Base-by-base conservation (phyloP, 2,797 vertebrate species). In the Neosilurus mollespiculum region DNA sequence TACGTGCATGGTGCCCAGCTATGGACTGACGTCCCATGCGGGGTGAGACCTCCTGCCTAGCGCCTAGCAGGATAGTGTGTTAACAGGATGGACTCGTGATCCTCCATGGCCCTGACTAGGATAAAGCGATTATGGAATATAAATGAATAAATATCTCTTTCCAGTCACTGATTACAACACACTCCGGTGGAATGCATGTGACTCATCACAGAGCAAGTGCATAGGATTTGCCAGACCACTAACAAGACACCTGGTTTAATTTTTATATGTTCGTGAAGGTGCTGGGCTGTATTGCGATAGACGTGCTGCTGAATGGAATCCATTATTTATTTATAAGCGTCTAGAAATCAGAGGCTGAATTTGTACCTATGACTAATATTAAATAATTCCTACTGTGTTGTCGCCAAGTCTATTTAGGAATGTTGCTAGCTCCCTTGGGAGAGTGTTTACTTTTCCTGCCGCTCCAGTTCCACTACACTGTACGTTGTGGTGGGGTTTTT, bases 341-440 rank as follows among this genome's bases (percentile, higher is more conserved):
- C 20, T 26, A 54, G 15, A 70, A 78, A 78, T 53, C 56, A 69
- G 34, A 51, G 65, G 43, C 26, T 83, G 62, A 79, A 64, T 64
- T 49, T 78, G 58, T 37, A 54, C 37, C 18, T 51, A 64, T 79
- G 58, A 79, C 73, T 70, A 71, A 83, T 82, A 43, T 56, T 16
- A 20, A 62, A 11, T 56, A 73, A 73, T 53, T 34, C 16, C 15
- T n/a, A n/a, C 4, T n/a, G 9, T 53, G 71, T 66, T 18, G 15
- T 62, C 4, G 4, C 49, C 24, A 82, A 72, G 37, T 62, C 54
- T 14, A 20, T 76, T 76, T 58, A 20, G 4, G 8, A 26, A 77
- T 49, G 53, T 53, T 2, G n/a, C 16, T 51, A 24, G 9, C 30
- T 59, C 20, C 58, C 4, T 77, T 67, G 24, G 54, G 34, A 53